phyloP scores from a whole-genome alignment of 2,888 invertebrate genomes.

The Thalpophila matura region DNA sequence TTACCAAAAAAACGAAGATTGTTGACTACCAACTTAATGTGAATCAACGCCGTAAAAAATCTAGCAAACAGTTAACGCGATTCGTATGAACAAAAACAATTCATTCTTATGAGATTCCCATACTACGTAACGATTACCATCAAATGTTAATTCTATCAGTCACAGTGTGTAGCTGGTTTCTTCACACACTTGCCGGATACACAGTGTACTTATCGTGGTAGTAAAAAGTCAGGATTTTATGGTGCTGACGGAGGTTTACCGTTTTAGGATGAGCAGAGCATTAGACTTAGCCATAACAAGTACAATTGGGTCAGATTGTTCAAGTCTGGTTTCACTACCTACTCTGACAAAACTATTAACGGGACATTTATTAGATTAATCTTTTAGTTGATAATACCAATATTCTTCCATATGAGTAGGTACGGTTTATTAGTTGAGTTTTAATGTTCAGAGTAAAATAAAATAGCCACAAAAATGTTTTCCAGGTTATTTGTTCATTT shows the following conservation, averaged over 20 bases:
- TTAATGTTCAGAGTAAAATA: slow-evolving; percentile 4
- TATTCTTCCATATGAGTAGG: neutral
- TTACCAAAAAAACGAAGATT: slow-evolving; percentile 30
- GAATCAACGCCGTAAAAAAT: slow-evolving; percentile 44
- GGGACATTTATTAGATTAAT: slow-evolving; percentile 21
- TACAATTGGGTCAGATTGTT: slow-evolving; percentile 31
- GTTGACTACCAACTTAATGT: slow-evolving; percentile 21
- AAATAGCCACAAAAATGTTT: too few relatives aligned
- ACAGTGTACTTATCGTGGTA: slow-evolving; percentile 6
- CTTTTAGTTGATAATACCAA: slow-evolving; percentile 9
- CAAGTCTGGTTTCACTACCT: neutral
- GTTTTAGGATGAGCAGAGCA: slow-evolving; percentile 49
- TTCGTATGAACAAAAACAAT: slow-evolving; percentile 57
- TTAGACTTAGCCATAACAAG: slow-evolving; percentile 17
- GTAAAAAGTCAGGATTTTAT: slow-evolving; percentile 47
- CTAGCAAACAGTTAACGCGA: slow-evolving; percentile 53
- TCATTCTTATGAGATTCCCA: slow-evolving; percentile 56
- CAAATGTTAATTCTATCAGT: slow-evolving; percentile 60
- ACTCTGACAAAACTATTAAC: slow-evolving; percentile 26
- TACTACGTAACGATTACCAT: slow-evolving; percentile 55
- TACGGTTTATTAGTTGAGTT: neutral
- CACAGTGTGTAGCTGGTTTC: slow-evolving; percentile 30
- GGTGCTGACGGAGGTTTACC: slow-evolving; percentile 38
- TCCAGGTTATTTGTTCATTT: neutral
- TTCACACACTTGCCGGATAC: slow-evolving; percentile 46